Conservation (phyloP, 2,797 vertebrate genomes). For the Arrhamphus sclerolepis region DNA sequence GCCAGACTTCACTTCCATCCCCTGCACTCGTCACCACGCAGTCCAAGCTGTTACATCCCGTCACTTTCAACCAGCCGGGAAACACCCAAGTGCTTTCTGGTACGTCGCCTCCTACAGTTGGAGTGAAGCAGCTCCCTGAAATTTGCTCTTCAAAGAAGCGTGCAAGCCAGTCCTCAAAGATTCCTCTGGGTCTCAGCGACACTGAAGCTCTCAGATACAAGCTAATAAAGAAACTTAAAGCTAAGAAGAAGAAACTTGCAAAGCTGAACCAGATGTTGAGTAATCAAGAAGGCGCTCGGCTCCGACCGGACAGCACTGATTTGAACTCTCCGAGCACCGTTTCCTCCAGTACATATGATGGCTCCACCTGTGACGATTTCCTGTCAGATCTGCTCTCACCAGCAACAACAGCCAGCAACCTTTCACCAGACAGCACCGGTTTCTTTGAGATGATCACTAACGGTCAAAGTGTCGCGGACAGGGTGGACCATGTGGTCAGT, state of each 20-base stretch:
- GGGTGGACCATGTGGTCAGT: not conserved
- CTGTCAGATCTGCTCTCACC: slow-evolving; percentile 88
- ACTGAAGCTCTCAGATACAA: slow-evolving; percentile 87
- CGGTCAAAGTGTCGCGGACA: slow-evolving; percentile 41
- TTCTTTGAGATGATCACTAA: slow-evolving; percentile 63
- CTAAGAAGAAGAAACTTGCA: slow-evolving; percentile 91
- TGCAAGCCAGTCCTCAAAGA: slow-evolving; percentile 7
- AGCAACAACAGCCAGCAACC: slow-evolving; percentile 67
- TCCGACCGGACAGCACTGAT: slow-evolving; percentile 78
- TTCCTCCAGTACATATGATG: slow-evolving; percentile 70
- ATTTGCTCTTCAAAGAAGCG: slow-evolving; percentile 36
- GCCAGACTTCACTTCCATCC: not conserved
- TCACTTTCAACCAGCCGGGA: not conserved
- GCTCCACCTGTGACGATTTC: slow-evolving; percentile 79
- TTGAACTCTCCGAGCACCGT: slow-evolving; percentile 64
- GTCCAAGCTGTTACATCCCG: not conserved
- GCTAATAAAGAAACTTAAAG: slow-evolving; percentile 90
- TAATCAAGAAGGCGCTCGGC: not conserved
- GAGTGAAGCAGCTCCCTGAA: slow-evolving; percentile 14
- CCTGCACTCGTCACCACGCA: slow-evolving; percentile 1
- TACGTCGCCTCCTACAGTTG: not conserved
- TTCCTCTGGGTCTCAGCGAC: slow-evolving; percentile 55
- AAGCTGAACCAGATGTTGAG: slow-evolving; percentile 81
- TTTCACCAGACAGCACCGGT: slow-evolving; percentile 81
- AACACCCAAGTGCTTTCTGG: not conserved